phyloP scores from a whole-genome alignment of 2,888 invertebrate genomes.

The Ceratothoa steindachneri region DNA sequence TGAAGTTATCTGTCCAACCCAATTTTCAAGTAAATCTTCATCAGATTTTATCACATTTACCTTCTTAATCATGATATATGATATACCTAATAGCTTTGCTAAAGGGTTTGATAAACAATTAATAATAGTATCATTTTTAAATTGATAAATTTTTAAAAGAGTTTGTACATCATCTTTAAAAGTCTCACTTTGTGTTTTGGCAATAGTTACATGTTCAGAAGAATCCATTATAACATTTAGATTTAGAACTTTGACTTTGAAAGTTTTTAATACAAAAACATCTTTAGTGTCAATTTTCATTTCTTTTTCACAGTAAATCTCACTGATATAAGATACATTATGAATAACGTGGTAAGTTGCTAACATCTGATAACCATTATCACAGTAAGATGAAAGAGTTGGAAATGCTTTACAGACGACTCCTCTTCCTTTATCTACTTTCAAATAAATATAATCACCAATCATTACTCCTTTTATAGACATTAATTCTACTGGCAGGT shows the following conservation, averaged over 20 bases:
- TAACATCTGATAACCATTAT: constrained; percentile 16
- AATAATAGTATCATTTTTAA: constrained; percentile 12
- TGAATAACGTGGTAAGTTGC: constrained; percentile 27
- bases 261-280: constrained; percentile 9
- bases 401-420: neutral
- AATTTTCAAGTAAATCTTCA: neutral
- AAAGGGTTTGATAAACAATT: constrained; percentile 21
- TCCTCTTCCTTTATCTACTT: neutral
- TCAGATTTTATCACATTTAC: neutral
- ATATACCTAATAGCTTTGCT: constrained; percentile 26
- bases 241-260: neutral
- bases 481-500: neutral
- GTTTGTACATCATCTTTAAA: constrained; percentile 7
- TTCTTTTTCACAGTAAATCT: neutral
- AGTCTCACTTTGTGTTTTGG: constrained; percentile 10
- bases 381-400: neutral
- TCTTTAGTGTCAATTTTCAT: constrained; percentile 13
- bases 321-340: neutral
- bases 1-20: constrained; percentile 7
- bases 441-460: neutral
- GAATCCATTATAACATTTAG: constrained; percentile 18
- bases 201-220: constrained; percentile 23
- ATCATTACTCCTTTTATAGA: neutral
- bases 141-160: constrained; percentile 16
- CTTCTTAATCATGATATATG: neutral